These are phyloP conservation scores for Bombus soroeensis DNA, from an alignment of 1,140 invertebrate species.

Conservation along the genomic window DNA sequence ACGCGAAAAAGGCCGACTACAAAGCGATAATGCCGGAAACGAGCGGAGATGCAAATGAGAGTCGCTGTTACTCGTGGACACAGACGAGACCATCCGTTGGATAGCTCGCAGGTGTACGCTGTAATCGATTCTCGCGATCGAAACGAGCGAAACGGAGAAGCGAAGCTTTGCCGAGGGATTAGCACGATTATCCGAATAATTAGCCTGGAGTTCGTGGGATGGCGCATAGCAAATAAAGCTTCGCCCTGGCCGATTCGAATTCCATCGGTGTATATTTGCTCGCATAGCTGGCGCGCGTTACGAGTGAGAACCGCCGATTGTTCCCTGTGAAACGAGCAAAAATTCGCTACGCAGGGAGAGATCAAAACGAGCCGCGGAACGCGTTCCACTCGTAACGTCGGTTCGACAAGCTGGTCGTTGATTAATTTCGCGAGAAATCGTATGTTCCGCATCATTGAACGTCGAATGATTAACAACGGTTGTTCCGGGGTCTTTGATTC, in stretches of 20 bases:
- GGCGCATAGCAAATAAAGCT: conserved; percentile 48
- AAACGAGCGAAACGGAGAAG: conserved; percentile 53
- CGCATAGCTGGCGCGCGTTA: conserved; percentile 10
- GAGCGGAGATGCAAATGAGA: conserved; percentile 40
- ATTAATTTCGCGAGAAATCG: conserved; percentile 29
- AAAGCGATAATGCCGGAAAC: conserved; percentile 15
- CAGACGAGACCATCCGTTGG: conserved; percentile 17
- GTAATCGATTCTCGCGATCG: conserved; percentile 71
- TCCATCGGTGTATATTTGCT: conserved; percentile 51
- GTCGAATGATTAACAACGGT: background rate
- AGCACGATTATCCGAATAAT: conserved; percentile 80
- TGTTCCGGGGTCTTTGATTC: no score
- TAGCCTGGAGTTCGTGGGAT: conserved; percentile 62
- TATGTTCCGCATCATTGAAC: background rate
- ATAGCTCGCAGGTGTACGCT: conserved; percentile 50
- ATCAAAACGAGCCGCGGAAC: background rate
- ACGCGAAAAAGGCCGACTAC: background rate
- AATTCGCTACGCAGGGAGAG: background rate
- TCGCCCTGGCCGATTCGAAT: conserved; percentile 33
- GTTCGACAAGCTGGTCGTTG: background rate
- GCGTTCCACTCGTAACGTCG: background rate
- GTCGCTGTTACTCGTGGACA: conserved; percentile 11
- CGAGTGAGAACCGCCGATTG: conserved; percentile 2
- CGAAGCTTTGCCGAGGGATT: conserved; percentile 72
- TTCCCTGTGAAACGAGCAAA: conserved; percentile 23